Evolutionary conservation across 2,797 vertebrate genomes (phyloP), one percentile per base, ranked within the genome.

Genomic region (Cirrhinus molitorella): DNA sequence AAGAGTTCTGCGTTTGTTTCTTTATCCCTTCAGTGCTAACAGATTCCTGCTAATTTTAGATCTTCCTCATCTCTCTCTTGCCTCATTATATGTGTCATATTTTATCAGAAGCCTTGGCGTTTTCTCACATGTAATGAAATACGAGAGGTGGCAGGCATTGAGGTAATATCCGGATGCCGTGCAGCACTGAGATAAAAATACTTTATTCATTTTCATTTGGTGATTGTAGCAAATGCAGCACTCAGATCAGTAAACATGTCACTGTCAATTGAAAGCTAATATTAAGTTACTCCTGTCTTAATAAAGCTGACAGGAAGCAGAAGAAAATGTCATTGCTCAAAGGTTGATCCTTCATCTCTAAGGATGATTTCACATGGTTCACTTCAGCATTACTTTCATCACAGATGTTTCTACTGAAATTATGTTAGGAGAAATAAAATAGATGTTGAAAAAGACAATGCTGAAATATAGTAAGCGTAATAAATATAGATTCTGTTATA

Each of bases 51-150:
- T 80, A 59, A 80, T 79, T 59, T 75, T 74, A 80, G 51, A 49
- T 49, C 17, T 67, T 21, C 49, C 47, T 47, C 12, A 0, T 45
- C 55, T 79, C 47, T 57, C 43, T 19, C 76, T 81, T n/a, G 49
- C 23, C 57, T 79, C 67, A 65, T 80, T 43, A 76, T 55, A 75
- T 3, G 61, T 83, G 59, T 67, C 34, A 57, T 34, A 68, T 59
- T 82, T 83, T 21, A 61, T 77, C 81, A 55, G n/a, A 77, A 43
- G 28, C 51, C 47, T 21, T 66, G 63, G n/a, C 2, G 3, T 70
- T 83, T 61, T 83, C 73, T 83, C 74, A 83, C 81, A 23, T 76
- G 51, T 59, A 61, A 65, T 73, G 57, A 68, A 77, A 68, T 77
- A 59, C 1, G 66, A 83, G 81, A 83, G 51, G 73, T 83, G 73